A percentile compares a stretch with the other conserved stretches of the same genome.
These are phyloP conservation scores for Pandion haliaetus DNA, from an alignment of 2,113 vertebrate genomes.

Conservation along the genomic window DNA sequence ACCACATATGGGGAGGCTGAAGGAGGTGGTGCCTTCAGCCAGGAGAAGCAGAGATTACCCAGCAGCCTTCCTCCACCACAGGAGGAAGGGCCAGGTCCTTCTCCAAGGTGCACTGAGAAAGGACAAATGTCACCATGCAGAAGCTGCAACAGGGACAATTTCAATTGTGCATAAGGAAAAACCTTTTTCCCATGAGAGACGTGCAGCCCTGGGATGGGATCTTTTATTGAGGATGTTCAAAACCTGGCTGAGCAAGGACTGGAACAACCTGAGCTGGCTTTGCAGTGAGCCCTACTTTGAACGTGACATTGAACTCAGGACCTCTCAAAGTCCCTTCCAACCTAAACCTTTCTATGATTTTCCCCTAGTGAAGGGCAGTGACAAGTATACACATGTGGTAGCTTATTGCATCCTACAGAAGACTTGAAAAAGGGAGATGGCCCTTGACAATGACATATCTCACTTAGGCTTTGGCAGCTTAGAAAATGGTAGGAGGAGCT, in stretches of 20 bases:
- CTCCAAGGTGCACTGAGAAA: background rate
- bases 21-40: background rate
- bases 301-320: background rate
- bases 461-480: background rate
- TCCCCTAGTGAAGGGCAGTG: background rate
- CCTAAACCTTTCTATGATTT: background rate
- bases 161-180: background rate
- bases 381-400: accelerated
- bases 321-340: background rate
- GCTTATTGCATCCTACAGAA: background rate
- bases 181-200: background rate
- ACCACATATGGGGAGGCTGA: background rate
- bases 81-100: background rate
- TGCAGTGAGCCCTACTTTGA: background rate
- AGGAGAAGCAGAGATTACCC: background rate
- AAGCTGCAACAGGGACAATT: background rate
- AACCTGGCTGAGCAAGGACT: background rate
- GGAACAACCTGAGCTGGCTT: background rate
- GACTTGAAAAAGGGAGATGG: background rate
- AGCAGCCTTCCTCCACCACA: background rate
- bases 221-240: background rate
- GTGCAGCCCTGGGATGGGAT: background rate
- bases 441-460: background rate
- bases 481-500: background rate
- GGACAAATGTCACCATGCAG: background rate